phyloP scores from a whole-genome alignment of 2,888 invertebrate genomes.

The Blastobasis adustella region DNA sequence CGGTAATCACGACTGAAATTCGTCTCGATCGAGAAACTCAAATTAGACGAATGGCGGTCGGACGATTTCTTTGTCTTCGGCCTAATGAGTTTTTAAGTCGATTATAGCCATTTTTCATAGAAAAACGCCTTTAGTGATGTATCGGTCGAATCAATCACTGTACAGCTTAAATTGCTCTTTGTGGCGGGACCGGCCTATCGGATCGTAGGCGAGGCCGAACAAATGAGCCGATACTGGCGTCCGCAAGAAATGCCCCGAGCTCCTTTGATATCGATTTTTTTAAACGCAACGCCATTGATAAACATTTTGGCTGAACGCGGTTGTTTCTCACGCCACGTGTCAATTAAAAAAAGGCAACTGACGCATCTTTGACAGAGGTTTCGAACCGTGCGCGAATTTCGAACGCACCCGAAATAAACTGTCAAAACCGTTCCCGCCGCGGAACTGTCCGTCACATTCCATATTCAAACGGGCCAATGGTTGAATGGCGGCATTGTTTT shows the following conservation, averaged over 20 bases:
- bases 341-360: slow-evolving; percentile 45
- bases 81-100: slow-evolving; percentile 76
- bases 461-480: slow-evolving; percentile 59
- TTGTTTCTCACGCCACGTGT: slow-evolving; percentile 36
- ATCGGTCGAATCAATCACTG: slow-evolving; percentile 72
- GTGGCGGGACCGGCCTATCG: slow-evolving; percentile 46
- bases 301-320: slow-evolving; percentile 13
- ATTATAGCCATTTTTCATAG: slow-evolving; percentile 75
- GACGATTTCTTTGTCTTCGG: slow-evolving; percentile 70
- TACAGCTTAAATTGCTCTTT: slow-evolving; percentile 61
- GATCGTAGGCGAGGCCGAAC: slow-evolving; percentile 41
- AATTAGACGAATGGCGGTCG: slow-evolving; percentile 69
- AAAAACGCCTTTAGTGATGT: slow-evolving; percentile 74
- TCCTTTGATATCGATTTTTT: slow-evolving; percentile 17
- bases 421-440: slow-evolving; percentile 39
- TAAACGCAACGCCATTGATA: not conserved
- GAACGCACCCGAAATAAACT: slow-evolving; percentile 51
- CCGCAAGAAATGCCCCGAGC: slow-evolving; percentile 15
- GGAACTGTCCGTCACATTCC: slow-evolving; percentile 61
- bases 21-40: slow-evolving; percentile 69
- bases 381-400: slow-evolving; percentile 21
- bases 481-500: slow-evolving; percentile 68
- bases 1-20: slow-evolving; percentile 61
- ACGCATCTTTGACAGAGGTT: slow-evolving; percentile 35
- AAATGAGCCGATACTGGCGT: slow-evolving; percentile 37